Percentiles rank a stretch among this genome's conserved stretches.
Conservation (phyloP, 1,140 invertebrate species). For the Rhizoglyphus robini region DNA sequence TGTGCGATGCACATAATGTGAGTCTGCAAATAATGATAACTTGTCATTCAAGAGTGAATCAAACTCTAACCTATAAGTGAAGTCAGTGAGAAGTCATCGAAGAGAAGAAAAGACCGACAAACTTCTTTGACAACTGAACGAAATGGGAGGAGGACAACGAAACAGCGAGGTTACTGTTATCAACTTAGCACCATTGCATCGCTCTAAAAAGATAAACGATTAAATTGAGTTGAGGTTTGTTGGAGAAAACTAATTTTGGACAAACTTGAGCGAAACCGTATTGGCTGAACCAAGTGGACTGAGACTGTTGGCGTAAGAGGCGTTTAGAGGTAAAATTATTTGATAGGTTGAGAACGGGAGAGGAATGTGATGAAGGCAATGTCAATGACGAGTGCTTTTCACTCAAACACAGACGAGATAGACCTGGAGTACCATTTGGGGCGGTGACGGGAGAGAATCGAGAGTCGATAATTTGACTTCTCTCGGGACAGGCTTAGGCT, state of each 20-base stretch:
- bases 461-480: not conserved
- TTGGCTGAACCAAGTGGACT: slow-evolving; percentile 22
- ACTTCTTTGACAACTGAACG: no score
- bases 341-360: not conserved
- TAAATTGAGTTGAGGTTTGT: no score
- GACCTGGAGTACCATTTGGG: not conserved
- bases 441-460: not conserved
- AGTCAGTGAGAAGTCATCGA: no score
- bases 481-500: not conserved
- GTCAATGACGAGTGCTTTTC: not conserved
- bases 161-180: no score
- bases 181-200: no score
- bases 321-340: not conserved
- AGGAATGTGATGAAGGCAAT: not conserved
- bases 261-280: slow-evolving; percentile 17
- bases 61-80: no score
- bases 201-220: no score
- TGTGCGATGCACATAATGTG: no score
- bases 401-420: not conserved
- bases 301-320: slow-evolving; percentile 21
- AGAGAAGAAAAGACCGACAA: no score
- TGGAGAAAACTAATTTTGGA: slow-evolving; percentile 24
- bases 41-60: no score
- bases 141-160: no score
- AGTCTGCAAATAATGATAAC: no score